These are phyloP conservation scores for Xylota segnis DNA, from an alignment of 2,888 invertebrate genomes.

Conservation along the genomic window DNA sequence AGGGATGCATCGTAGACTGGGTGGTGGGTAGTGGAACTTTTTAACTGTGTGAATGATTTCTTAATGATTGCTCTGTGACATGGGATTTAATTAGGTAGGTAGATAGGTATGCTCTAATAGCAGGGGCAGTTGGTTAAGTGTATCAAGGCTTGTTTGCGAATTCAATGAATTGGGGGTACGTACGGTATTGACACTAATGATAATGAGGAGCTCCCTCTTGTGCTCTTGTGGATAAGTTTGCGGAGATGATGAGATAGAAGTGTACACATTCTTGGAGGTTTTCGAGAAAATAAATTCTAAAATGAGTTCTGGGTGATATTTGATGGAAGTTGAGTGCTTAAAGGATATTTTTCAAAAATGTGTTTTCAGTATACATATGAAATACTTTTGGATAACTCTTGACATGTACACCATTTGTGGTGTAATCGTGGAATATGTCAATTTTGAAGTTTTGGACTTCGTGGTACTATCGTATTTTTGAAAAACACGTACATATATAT, in stretches of 20 bases:
- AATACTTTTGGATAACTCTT: too few relatives aligned
- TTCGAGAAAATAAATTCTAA: too few relatives aligned
- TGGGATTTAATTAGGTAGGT: slow-evolving; percentile 53
- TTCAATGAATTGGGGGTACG: slow-evolving; percentile 52
- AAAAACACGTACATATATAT: too few relatives aligned
- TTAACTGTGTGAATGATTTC: slow-evolving; percentile 66
- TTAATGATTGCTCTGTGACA: slow-evolving; percentile 58
- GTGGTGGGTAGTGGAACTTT: neutral
- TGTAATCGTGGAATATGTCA: too few relatives aligned
- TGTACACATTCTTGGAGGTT: too few relatives aligned
- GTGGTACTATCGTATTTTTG: too few relatives aligned
- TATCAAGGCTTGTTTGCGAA: slow-evolving; percentile 38
- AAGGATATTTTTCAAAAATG: too few relatives aligned
- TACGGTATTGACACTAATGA: slow-evolving; percentile 61
- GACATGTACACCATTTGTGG: too few relatives aligned
- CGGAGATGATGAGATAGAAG: neutral
- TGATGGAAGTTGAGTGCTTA: too few relatives aligned
- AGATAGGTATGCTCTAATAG: slow-evolving; percentile 17
- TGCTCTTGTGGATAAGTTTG: slow-evolving; percentile 13
- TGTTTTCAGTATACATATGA: too few relatives aligned
- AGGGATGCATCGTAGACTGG: neutral
- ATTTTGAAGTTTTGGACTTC: too few relatives aligned
- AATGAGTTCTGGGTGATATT: too few relatives aligned
- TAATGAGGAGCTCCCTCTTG: slow-evolving; percentile 15
- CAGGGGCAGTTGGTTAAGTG: slow-evolving; percentile 27